phyloP scores from a whole-genome alignment of 1,140 invertebrate species.

The Gerris buenoi region DNA sequence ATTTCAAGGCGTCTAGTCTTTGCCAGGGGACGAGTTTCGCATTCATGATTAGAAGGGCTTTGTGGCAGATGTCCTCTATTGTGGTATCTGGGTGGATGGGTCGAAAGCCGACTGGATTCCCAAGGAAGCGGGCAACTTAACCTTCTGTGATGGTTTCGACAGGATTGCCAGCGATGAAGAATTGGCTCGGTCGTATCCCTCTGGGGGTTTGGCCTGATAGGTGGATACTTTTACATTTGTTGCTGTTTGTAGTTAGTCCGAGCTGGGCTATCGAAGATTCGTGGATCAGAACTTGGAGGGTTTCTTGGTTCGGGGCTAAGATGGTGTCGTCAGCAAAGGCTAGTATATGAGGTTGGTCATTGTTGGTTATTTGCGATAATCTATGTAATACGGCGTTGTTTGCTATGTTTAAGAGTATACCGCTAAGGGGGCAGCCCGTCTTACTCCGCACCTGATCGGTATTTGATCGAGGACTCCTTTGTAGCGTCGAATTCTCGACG shows the following conservation, averaged over 20 bases:
- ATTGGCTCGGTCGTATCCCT: background rate
- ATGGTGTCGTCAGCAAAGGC: background rate
- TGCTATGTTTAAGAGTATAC: conserved; percentile 30
- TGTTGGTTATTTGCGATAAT: background rate
- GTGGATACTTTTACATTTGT: conserved; percentile 3
- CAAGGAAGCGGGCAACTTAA: too few species aligned
- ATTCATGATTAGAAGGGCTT: too few species aligned
- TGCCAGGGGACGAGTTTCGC: too few species aligned
- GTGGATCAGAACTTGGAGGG: background rate
- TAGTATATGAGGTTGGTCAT: background rate
- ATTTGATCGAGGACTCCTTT: conserved; percentile 22
- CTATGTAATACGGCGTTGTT: conserved; percentile 23
- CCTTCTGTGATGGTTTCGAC: too few species aligned
- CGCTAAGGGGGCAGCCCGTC: conserved; percentile 30
- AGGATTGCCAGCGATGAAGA: background rate
- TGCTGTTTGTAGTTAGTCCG: background rate
- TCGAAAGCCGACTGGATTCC: too few species aligned
- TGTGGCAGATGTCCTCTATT: too few species aligned
- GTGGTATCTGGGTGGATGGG: too few species aligned
- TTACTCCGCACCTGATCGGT: conserved; percentile 24
- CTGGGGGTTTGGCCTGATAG: background rate
- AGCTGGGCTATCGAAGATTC: background rate
- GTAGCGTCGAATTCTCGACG: background rate
- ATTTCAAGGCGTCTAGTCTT: too few species aligned
- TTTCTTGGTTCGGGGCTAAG: background rate